Percentiles rank a stretch among this genome's conserved stretches.
Conservation (phyloP, 92 coral and sea anemone genomes). For the Montipora capitata region DNA sequence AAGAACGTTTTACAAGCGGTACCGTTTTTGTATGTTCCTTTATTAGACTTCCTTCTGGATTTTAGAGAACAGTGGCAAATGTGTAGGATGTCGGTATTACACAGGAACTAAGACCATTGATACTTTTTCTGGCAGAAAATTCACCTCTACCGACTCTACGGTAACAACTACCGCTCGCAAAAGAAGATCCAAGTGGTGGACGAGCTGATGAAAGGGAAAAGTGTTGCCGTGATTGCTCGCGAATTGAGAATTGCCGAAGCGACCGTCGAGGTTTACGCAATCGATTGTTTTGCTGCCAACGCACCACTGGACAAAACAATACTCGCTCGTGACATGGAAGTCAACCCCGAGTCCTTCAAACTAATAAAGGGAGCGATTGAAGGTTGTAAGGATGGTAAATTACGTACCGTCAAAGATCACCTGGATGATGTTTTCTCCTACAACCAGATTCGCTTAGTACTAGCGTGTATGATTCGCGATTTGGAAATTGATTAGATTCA, state of each 20-base stretch:
- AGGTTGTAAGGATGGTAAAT: neutral
- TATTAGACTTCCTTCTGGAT: neutral
- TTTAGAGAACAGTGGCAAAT: neutral
- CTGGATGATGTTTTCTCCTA: slow-evolving; percentile 16
- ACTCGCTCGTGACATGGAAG: slow-evolving; percentile 6
- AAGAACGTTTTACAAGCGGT: slow-evolving; percentile 1
- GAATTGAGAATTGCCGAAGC: slow-evolving; percentile 33
- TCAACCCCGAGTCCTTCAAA: slow-evolving; percentile 22
- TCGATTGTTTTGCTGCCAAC: slow-evolving; percentile 22
- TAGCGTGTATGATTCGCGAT: slow-evolving; percentile 1
- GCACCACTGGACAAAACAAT: slow-evolving; percentile 32
- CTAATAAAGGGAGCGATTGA: slow-evolving; percentile 17
- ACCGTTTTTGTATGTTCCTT: neutral
- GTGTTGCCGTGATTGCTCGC: slow-evolving; percentile 23
- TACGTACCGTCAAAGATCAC: slow-evolving; percentile 7
- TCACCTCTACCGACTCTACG: slow-evolving; percentile 30
- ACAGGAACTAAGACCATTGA: neutral
- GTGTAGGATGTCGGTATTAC: neutral
- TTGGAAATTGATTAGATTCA: slow-evolving; percentile 4
- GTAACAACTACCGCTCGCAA: slow-evolving; percentile 5
- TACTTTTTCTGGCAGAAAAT: slow-evolving; percentile 27
- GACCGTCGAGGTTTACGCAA: slow-evolving; percentile 18
- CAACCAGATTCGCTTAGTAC: slow-evolving; percentile 19
- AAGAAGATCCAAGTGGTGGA: slow-evolving; percentile 18
- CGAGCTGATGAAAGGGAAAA: slow-evolving; percentile 2